phyloP scores from a whole-genome alignment of 2,113 vertebrate genomes.

The Smithornis capensis region DNA sequence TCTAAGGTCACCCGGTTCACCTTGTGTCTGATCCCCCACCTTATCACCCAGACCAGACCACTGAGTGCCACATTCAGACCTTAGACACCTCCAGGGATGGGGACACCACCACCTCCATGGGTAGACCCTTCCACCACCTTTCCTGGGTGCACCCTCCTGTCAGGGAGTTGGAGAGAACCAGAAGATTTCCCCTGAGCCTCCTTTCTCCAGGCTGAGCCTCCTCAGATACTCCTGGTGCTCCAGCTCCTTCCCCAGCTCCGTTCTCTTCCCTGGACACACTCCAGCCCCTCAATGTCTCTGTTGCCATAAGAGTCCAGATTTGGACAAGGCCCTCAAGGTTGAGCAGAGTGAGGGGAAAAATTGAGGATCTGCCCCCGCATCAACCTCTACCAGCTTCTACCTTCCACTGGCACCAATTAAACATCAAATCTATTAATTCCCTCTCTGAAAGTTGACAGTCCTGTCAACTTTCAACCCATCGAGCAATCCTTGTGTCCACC shows the following conservation, averaged over 20 bases:
- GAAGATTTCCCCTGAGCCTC: no score
- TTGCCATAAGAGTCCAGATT: background rate
- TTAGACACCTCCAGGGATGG: background rate
- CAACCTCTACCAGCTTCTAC: background rate
- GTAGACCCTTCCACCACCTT: no score
- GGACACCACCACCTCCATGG: no score
- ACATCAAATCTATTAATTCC: background rate
- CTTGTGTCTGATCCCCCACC: background rate
- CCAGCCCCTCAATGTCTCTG: no score
- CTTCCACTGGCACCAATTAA: background rate
- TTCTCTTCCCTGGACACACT: no score
- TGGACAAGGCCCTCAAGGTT: background rate
- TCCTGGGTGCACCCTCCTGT: no score
- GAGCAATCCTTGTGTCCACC: accelerated
- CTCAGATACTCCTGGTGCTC: no score
- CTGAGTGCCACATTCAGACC: background rate
- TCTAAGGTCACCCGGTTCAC: background rate
- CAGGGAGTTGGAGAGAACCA: no score
- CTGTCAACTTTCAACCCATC: background rate
- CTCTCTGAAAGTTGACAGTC: background rate
- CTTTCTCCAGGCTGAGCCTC: no score
- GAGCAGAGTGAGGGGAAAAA: background rate
- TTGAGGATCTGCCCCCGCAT: background rate
- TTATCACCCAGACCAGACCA: background rate
- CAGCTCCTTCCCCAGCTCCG: no score